Evolutionary conservation across 2,113 vertebrate species (phyloP), one percentile per base, ranked within the genome.

Genomic region (Balaenoptera acutorostrata): DNA sequence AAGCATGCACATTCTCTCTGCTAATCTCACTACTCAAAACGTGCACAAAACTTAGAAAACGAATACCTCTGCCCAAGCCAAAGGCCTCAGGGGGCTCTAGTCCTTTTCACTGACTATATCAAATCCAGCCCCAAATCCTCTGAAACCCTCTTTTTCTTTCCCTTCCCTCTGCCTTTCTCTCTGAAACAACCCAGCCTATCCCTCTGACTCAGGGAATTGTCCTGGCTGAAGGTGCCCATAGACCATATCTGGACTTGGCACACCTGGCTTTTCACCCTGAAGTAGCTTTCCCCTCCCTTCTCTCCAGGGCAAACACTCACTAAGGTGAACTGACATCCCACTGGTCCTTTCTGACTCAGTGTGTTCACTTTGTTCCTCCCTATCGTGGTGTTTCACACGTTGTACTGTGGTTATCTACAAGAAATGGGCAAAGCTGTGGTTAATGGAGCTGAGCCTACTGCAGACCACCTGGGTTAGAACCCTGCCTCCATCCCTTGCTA

Each of bases 321-420:
- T 64, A 15, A 39, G 31, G 27, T 64, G 36, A 63, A 31, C 71
- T 33, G 71, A 55, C n/a, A 41, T 33, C 74, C 46, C 7, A 2
- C 52, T 41, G 36, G 41, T 20, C 63, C 71, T 74, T 90, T 61
- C 75, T 78, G 18, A 44, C 31, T 85, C 75, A 64, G 8, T 23
- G 12, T 63, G 57, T 64, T 63, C 85, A 41, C 52, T 44, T 29
- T n/a, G 20, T 9, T 87, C 39, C 11, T 46, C 36, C 44, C 57
- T 49, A 1, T 61, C 21, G 0, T 20, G 57, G 20, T 33, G 29
- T 64, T 63, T 29, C 27, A 3, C 5, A 0, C 2, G 46, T 33
- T 75, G 20, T 57, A 17, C 15, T 44, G 14, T 59, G n/a, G 33
- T 63, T 61, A 52, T 14, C 82, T 71, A 39, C 25, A 39, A 46